Conservation (phyloP, 2,113 vertebrate species). For the Mesocricetus auratus region DNA sequence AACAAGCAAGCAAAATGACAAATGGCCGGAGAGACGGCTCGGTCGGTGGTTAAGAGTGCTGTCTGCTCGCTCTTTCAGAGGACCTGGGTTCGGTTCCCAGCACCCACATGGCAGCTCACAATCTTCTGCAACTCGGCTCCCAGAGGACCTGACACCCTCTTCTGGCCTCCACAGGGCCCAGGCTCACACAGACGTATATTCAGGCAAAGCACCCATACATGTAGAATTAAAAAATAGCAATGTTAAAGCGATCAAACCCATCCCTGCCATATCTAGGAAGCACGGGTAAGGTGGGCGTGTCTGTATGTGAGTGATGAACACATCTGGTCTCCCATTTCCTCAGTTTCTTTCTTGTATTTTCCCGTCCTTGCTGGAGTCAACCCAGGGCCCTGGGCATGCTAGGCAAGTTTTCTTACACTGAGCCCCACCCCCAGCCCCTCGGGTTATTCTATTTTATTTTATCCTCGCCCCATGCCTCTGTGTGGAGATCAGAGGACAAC, state of each 20-base stretch:
- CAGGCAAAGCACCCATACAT: too few relatives aligned
- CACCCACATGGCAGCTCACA: neutral
- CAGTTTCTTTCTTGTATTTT: neutral
- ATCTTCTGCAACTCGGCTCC: neutral
- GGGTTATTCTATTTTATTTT: neutral
- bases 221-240: neutral
- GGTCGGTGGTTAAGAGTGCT: neutral
- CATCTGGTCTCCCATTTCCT: neutral
- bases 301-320: neutral
- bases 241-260: neutral
- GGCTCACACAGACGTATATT: neutral
- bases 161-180: neutral
- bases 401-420: neutral
- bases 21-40: neutral
- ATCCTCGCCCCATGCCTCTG: neutral
- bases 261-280: neutral
- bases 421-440: neutral
- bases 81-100: neutral
- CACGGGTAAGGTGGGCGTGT: neutral
- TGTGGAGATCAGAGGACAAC: neutral
- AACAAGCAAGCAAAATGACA: neutral
- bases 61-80: neutral
- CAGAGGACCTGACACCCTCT: neutral
- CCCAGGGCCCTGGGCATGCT: too few relatives aligned
- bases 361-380: too few relatives aligned